These are phyloP conservation scores for Stenodera caucasica DNA, from an alignment of 2,888 invertebrate species.

Conservation along the genomic window DNA sequence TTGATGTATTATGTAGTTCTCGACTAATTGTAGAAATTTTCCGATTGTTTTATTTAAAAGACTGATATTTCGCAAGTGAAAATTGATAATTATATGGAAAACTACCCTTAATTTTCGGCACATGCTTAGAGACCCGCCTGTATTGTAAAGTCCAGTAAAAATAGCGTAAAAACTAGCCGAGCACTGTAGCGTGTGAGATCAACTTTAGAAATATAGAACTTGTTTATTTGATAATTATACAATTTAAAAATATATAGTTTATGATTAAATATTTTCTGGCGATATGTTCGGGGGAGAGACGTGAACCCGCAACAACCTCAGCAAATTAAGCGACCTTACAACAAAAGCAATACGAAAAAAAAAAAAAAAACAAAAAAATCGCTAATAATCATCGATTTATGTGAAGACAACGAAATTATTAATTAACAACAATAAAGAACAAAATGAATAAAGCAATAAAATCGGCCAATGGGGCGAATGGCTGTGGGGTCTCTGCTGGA, in stretches of 20 bases:
- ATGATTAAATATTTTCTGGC: conserved; percentile 54
- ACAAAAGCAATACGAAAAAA: conserved; percentile 25
- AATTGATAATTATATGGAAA: too few relatives aligned
- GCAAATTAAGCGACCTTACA: conserved; percentile 27
- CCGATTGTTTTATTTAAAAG: too few relatives aligned
- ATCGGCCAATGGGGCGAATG: conserved; percentile 38
- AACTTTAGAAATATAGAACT: conserved; percentile 42
- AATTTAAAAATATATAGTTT: conserved; percentile 48
- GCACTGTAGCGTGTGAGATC: conserved; percentile 42
- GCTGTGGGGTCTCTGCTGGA: conserved; percentile 33
- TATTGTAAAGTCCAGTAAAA: conserved; percentile 18
- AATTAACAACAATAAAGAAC: conserved; percentile 32
- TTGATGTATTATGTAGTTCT: too few relatives aligned
- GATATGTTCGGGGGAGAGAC: conserved; percentile 47
- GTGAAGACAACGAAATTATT: conserved; percentile 5
- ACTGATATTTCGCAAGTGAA: too few relatives aligned
- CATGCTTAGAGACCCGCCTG: too few relatives aligned
- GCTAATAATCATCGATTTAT: too few relatives aligned
- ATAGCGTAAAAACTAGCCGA: conserved; percentile 19
- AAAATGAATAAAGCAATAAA: conserved; percentile 28
- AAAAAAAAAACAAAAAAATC: conserved; percentile 3
- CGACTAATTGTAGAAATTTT: too few relatives aligned
- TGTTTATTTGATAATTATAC: conserved; percentile 52
- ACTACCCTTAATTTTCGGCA: too few relatives aligned
- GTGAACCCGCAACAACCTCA: conserved; percentile 40